phyloP scores from a whole-genome alignment of 2,797 vertebrate genomes.

The Myotis findleyi region DNA sequence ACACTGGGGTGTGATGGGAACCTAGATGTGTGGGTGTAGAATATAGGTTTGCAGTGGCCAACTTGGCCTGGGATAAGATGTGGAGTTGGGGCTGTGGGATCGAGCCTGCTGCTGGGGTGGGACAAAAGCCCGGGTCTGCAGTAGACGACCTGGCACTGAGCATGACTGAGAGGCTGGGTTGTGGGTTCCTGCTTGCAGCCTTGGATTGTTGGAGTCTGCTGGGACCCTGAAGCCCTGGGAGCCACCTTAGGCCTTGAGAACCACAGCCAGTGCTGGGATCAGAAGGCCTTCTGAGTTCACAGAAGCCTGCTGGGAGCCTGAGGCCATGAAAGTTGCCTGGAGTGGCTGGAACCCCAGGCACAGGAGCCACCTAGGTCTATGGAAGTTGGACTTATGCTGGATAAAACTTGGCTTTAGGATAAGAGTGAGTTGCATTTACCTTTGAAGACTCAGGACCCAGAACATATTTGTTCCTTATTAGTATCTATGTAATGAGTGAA shows the following conservation, averaged over 20 bases:
- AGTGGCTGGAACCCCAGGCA: neutral
- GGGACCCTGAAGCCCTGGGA: neutral
- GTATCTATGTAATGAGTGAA: neutral
- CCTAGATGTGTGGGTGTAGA: neutral
- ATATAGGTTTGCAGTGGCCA: neutral
- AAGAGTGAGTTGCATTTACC: neutral
- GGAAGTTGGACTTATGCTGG: neutral
- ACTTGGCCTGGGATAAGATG: neutral
- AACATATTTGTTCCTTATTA: neutral
- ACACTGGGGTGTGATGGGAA: too few species aligned
- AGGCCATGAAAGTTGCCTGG: neutral
- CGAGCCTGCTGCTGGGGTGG: neutral
- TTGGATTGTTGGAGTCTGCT: neutral
- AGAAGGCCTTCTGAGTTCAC: neutral
- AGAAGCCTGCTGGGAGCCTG: neutral
- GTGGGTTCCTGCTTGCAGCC: neutral
- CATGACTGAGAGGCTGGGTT: too few species aligned
- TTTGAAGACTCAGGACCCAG: neutral
- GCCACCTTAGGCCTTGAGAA: neutral
- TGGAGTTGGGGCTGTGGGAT: neutral
- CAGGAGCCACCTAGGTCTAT: neutral
- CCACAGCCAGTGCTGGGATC: neutral
- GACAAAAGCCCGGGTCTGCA: neutral
- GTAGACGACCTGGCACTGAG: neutral
- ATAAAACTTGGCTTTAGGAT: neutral